phyloP scores from a whole-genome alignment of 2,113 vertebrate species.

The Xyliphius kryptos region DNA sequence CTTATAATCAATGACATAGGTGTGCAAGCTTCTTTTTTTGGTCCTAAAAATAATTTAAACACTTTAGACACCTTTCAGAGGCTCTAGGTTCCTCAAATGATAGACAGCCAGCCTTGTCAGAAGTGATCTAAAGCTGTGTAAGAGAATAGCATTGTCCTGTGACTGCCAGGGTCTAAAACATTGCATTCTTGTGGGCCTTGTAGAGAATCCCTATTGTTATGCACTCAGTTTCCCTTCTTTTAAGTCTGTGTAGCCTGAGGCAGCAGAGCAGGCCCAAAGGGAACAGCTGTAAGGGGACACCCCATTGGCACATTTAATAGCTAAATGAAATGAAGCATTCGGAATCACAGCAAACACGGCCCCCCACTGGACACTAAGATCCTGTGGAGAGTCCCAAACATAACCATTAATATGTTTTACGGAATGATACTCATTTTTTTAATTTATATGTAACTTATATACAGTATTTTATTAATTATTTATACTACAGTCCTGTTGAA shows the following conservation, averaged over 20 bases:
- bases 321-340: slow-evolving; percentile 61
- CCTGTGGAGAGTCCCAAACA: slow-evolving; percentile 26
- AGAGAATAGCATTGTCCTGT: slow-evolving; percentile 14
- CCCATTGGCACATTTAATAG: slow-evolving; percentile 59
- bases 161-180: slow-evolving; percentile 47
- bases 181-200: slow-evolving; percentile 50
- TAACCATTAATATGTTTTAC: slow-evolving; percentile 14
- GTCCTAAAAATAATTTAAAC: not conserved
- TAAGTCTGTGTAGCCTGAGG: slow-evolving; percentile 49
- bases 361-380: slow-evolving; percentile 43
- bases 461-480: too few species aligned
- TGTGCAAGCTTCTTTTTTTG: not conserved
- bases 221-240: slow-evolving; percentile 59
- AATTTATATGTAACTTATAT: too few species aligned
- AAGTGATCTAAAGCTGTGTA: slow-evolving; percentile 20
- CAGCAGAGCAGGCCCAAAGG: slow-evolving; percentile 32
- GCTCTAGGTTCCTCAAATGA: not conserved
- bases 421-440: too few species aligned
- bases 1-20: not conserved
- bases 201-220: slow-evolving; percentile 65
- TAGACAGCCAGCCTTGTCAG: slow-evolving; percentile 9
- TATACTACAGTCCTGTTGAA: too few species aligned
- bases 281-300: slow-evolving; percentile 52
- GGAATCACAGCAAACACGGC: slow-evolving; percentile 59
- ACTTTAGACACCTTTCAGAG: not conserved